These are phyloP conservation scores for Heliothis virescens DNA, from an alignment of 1,140 invertebrate genomes.

Conservation along the genomic window DNA sequence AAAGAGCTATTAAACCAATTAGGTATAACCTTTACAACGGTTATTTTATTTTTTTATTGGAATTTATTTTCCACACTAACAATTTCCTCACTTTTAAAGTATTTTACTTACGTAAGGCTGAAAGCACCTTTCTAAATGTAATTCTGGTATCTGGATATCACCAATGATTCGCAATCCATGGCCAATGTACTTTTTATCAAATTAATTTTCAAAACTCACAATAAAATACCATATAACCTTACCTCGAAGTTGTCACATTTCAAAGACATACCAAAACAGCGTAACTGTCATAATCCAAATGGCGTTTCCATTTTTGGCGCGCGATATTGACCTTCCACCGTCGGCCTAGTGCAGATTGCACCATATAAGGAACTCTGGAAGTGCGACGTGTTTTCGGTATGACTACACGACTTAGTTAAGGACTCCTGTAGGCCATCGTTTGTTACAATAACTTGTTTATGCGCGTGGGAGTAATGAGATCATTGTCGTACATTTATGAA, in stretches of 20 bases:
- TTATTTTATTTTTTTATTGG: too few species aligned
- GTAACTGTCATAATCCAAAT: slow-evolving; percentile 15
- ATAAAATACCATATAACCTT: background rate
- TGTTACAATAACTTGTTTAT: slow-evolving; percentile 28
- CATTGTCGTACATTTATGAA: slow-evolving; percentile 39
- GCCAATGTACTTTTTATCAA: background rate
- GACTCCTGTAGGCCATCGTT: slow-evolving; percentile 20
- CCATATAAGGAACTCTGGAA: slow-evolving; percentile 31
- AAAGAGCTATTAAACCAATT: slow-evolving; percentile 10
- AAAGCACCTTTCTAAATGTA: too few species aligned
- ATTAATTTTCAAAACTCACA: background rate
- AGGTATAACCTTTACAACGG: too few species aligned
- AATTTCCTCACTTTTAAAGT: too few species aligned
- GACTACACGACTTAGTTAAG: slow-evolving; percentile 10
- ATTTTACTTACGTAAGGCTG: too few species aligned
- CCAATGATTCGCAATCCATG: too few species aligned
- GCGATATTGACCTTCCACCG: slow-evolving; percentile 38
- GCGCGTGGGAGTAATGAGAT: slow-evolving; percentile 45
- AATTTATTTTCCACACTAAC: background rate
- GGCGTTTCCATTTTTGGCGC: slow-evolving; percentile 32
- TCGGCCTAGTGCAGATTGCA: slow-evolving; percentile 42
- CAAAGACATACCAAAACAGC: background rate
- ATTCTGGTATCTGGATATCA: too few species aligned
- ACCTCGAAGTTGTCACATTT: background rate
- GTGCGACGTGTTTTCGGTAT: slow-evolving; percentile 30